A percentile compares a stretch with the other conserved stretches of the same genome.
These are phyloP conservation scores for Arizona elegans DNA, from an alignment of 2,113 vertebrate species.

Conservation along the genomic window DNA sequence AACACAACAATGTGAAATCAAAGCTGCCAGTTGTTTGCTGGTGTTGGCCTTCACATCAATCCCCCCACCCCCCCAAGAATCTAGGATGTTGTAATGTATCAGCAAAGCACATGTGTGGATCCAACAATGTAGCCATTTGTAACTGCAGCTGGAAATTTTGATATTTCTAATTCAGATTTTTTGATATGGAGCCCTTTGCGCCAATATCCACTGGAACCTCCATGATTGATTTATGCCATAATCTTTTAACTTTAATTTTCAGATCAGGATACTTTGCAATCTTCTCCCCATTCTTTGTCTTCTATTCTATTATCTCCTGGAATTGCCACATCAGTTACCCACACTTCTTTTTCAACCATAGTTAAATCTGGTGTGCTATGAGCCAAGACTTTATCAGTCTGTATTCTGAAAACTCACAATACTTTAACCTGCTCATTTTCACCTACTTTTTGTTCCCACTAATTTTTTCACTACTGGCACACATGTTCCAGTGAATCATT, in stretches of 20 bases:
- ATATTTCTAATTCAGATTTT: neutral
- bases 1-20: neutral
- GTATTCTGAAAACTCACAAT: neutral
- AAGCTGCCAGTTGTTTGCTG: neutral
- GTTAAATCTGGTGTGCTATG: neutral
- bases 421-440: neutral
- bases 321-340: neutral
- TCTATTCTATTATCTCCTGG: neutral
- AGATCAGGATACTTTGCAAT: neutral
- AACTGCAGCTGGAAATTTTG: neutral
- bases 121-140: neutral
- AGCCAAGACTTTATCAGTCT: neutral
- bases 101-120: neutral
- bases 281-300: neutral
- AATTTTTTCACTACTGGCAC: neutral
- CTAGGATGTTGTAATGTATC: neutral
- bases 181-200: neutral
- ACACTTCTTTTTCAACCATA: neutral
- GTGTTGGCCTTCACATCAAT: neutral
- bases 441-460: neutral
- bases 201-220: neutral
- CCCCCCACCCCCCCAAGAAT: neutral
- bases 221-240: neutral
- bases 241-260: neutral
- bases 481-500: neutral